Percentiles rank a stretch among this genome's conserved stretches.
These are phyloP conservation scores for Psophia crepitans DNA, from an alignment of 2,113 vertebrate species.

Conservation along the genomic window DNA sequence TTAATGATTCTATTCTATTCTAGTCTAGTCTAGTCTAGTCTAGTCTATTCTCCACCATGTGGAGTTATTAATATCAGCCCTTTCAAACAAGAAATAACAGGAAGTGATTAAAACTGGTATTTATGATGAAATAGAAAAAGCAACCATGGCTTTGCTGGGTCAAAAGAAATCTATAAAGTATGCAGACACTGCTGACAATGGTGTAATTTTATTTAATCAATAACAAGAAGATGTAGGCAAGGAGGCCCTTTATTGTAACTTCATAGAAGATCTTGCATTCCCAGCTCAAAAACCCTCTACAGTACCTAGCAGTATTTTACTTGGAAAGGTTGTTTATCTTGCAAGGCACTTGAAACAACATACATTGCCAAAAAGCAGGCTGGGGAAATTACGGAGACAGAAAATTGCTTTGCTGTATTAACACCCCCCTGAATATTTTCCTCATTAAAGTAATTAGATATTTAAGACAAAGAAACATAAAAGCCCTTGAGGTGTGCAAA, in stretches of 20 bases:
- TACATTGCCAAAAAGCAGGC: not conserved
- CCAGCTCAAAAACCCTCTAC: not conserved
- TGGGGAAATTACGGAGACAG: constrained; percentile 12
- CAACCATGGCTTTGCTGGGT: not conserved
- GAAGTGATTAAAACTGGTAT: not conserved
- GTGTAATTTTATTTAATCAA: not conserved
- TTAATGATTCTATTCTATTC: no score
- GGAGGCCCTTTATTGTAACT: not conserved
- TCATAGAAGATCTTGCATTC: not conserved
- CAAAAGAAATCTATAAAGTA: not conserved
- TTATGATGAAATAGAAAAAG: not conserved
- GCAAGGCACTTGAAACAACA: not conserved
- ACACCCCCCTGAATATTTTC: not conserved
- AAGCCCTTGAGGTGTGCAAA: not conserved
- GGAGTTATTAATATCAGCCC: not conserved
- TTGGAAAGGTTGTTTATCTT: not conserved
- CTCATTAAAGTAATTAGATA: not conserved
- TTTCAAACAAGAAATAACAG: not conserved
- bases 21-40: no score
- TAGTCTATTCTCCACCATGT: not conserved
- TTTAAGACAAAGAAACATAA: not conserved
- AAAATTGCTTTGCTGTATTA: not conserved
- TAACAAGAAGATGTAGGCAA: not conserved
- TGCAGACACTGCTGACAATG: not conserved
- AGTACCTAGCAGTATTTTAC: not conserved